Conservation (phyloP, 2,888 invertebrate genomes). For the Clitarchus hookeri region DNA sequence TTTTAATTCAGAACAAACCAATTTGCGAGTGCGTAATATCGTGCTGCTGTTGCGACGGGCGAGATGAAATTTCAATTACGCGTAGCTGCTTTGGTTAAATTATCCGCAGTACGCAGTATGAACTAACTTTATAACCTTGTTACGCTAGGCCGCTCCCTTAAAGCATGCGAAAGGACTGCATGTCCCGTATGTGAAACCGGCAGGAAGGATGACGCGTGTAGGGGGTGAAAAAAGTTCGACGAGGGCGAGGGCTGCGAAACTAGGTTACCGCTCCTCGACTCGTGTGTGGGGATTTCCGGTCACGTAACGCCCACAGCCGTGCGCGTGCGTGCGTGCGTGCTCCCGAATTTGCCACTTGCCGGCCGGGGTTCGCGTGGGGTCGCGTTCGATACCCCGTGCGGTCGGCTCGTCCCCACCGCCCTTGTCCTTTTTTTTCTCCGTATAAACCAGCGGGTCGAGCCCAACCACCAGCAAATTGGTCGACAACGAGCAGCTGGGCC, state of each 20-base stretch:
- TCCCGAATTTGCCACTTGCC: neutral
- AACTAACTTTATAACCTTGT: too few relatives aligned
- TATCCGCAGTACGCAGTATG: too few relatives aligned
- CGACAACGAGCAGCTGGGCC: neutral
- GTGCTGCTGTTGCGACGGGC: too few relatives aligned
- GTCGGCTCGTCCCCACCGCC: neutral
- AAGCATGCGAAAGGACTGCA: too few relatives aligned
- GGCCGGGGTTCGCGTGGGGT: neutral
- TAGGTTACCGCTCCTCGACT: neutral
- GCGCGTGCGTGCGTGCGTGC: neutral
- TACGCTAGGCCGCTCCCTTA: too few relatives aligned
- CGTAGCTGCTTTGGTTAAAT: too few relatives aligned
- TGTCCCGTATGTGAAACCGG: too few relatives aligned
- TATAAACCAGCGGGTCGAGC: neutral
- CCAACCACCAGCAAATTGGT: neutral
- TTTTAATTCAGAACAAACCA: too few relatives aligned
- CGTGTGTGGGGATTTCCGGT: neutral
- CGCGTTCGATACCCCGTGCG: slow-evolving; percentile 9
- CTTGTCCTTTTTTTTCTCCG: neutral
- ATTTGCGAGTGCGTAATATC: too few relatives aligned
- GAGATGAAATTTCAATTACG: too few relatives aligned
- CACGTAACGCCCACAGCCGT: neutral
- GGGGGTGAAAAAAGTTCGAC: too few relatives aligned
- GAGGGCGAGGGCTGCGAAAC: neutral
- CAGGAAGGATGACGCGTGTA: too few relatives aligned